A percentile compares a stretch with the other conserved stretches of the same genome.
These are phyloP conservation scores for Ylistrum balloti DNA, from an alignment of 1,140 invertebrate genomes.

Conservation along the genomic window DNA sequence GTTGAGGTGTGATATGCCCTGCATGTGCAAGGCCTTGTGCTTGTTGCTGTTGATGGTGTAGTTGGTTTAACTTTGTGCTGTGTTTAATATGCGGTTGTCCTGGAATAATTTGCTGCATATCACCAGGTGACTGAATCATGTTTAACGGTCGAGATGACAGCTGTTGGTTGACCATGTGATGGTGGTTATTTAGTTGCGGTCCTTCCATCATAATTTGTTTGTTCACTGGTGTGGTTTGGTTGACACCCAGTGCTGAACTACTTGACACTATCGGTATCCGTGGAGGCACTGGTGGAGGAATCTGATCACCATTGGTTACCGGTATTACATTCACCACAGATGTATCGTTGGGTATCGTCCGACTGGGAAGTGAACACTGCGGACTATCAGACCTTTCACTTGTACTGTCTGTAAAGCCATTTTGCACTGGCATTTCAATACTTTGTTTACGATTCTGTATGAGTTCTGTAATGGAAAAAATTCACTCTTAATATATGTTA, in stretches of 20 bases:
- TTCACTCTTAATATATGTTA: too few species aligned
- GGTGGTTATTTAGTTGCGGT: conserved; percentile 50
- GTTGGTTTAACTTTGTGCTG: conserved; percentile 55
- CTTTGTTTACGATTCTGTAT: background rate
- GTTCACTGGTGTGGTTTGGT: conserved; percentile 69
- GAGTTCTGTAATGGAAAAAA: background rate
- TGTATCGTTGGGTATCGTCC: background rate
- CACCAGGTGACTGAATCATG: conserved; percentile 66
- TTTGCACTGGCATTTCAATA: conserved; percentile 26
- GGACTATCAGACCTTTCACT: conserved; percentile 59
- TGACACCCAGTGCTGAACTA: conserved; percentile 9
- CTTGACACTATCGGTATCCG: conserved; percentile 70
- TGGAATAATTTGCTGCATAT: conserved; percentile 87
- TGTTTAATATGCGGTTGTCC: conserved; percentile 85
- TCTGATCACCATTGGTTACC: conserved; percentile 79
- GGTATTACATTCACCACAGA: conserved; percentile 34
- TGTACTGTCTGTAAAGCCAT: conserved; percentile 20
- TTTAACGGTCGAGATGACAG: conserved; percentile 56
- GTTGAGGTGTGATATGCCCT: conserved; percentile 68
- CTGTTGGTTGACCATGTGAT: conserved; percentile 50
- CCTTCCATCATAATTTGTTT: background rate
- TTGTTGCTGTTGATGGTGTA: conserved; percentile 59
- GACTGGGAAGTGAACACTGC: conserved; percentile 35
- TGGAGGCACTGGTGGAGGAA: conserved; percentile 89
- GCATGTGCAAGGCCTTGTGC: conserved; percentile 58